Evolutionary conservation across 1,140 invertebrate species (phyloP), one percentile per base, ranked within the genome.

Genomic region (Tetramorium simillimum): DNA sequence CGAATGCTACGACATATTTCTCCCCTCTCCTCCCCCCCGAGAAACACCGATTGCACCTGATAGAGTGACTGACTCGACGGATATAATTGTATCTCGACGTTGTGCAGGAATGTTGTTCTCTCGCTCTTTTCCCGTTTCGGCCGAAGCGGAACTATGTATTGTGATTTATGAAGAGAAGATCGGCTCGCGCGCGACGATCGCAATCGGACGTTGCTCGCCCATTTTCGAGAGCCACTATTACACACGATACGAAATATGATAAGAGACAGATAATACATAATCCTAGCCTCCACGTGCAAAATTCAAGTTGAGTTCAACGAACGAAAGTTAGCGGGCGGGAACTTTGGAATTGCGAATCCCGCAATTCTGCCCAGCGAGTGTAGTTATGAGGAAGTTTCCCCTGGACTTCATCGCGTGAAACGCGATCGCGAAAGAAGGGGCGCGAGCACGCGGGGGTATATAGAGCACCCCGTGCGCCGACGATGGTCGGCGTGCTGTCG

Each of bases 271-370:
- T 5, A 63, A 43, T 21, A 33, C 4, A 37, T n/a, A 62, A 43
- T 21, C n/a, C n/a, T n/a, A 21, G 28, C 28, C 28, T 18, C 3
- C 75, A 43, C 33, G 21, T 9, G 21, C 24, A 65, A 65, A 65
- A 67, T 21, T 51, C 28, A 62, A 33, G 18, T 80, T 80, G 76
- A 33, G 18, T 80, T 80, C 43, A 80, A 67, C 14, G 76, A 63
- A 77, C 58, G 1, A 56, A 56, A 56, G n/a, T 24, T 40, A n/a
- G 21, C 37, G 24, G 40, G 60, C 49, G 78, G 33, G 46, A 69
- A 69, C 1, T 56, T 81, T 18, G 77, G 16, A 40, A 69, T 24
- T 70, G 21, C 16, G 21, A 37, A 33, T 9, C 12, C 12, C 18
- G 24, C 18, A 49, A 46, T 18, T 21, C 37, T 12, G 33, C 3